These are phyloP conservation scores for Glandiceps talaboti DNA, from an alignment of 53 echinoderm and acorn worm genomes.

Conservation along the genomic window DNA sequence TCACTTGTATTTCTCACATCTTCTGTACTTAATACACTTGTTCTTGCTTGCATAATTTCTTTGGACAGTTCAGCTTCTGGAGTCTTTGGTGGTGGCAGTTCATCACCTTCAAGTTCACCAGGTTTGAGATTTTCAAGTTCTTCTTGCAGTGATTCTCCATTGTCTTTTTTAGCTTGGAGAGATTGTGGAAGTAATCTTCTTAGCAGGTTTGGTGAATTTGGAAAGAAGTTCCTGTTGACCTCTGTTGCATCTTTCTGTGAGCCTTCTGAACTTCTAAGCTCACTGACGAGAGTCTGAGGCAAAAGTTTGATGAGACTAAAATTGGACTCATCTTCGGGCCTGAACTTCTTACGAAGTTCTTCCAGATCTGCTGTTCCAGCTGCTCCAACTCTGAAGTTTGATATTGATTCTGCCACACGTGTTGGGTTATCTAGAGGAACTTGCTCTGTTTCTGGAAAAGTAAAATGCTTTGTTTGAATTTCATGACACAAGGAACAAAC, in stretches of 20 bases:
- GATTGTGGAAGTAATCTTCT: neutral
- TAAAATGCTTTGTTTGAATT: no score
- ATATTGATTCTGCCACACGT: neutral
- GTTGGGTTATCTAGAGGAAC: neutral
- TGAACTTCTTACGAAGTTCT: neutral
- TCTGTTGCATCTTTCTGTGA: neutral
- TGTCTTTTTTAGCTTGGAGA: no score
- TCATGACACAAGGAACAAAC: no score
- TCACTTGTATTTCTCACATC: neutral
- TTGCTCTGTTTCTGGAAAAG: neutral
- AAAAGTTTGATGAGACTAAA: neutral
- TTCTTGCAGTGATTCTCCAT: neutral
- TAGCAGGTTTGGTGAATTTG: neutral
- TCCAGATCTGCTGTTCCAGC: neutral
- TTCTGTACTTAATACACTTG: neutral
- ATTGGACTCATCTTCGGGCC: neutral
- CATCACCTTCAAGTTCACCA: neutral
- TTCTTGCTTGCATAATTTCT: neutral
- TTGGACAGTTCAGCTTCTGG: neutral
- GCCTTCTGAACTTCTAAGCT: neutral
- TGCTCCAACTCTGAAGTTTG: neutral
- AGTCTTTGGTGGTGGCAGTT: neutral
- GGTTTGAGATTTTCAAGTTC: neutral
- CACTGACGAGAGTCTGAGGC: neutral
- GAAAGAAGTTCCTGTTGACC: neutral